Evolutionary conservation across 2,797 vertebrate genomes (phyloP).

Genomic region (Melanotaenia boesemani): DNA sequence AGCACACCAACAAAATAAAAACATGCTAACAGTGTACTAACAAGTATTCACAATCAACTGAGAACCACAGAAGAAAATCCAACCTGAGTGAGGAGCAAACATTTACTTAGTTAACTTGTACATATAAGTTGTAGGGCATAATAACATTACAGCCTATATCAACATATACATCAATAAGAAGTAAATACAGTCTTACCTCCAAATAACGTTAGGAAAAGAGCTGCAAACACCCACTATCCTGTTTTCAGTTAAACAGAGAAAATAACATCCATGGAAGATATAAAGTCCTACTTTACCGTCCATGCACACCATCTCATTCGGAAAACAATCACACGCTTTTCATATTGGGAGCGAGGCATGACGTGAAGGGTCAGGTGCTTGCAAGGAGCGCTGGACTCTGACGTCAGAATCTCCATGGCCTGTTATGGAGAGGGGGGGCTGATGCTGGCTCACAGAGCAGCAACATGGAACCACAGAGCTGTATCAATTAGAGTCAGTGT

Average conservation of each 20-base stretch:
- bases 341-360: slow-evolving; percentile 66
- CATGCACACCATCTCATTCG: slow-evolving; percentile 61
- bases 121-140: neutral
- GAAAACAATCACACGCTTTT: slow-evolving; percentile 80
- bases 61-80: neutral
- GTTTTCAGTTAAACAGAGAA: slow-evolving; percentile 26
- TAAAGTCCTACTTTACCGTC: slow-evolving; percentile 53
- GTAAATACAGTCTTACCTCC: slow-evolving; percentile 68
- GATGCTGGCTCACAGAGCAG: slow-evolving; percentile 42
- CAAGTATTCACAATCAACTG: neutral
- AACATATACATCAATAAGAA: slow-evolving; percentile 7
- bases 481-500: slow-evolving; percentile 30
- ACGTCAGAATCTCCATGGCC: slow-evolving; percentile 72
- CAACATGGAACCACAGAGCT: slow-evolving; percentile 51
- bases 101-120: neutral
- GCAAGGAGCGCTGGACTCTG: slow-evolving; percentile 59
- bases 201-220: slow-evolving; percentile 39
- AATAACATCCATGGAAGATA: slow-evolving; percentile 29
- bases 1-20: neutral
- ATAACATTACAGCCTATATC: neutral
- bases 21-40: neutral
- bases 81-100: neutral
- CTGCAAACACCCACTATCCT: slow-evolving; percentile 13
- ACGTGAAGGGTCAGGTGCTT: slow-evolving; percentile 70
- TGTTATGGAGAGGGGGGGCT: slow-evolving; percentile 51